Evolutionary conservation across 2,888 invertebrate genomes (phyloP).

Genomic region (Rapana venosa): DNA sequence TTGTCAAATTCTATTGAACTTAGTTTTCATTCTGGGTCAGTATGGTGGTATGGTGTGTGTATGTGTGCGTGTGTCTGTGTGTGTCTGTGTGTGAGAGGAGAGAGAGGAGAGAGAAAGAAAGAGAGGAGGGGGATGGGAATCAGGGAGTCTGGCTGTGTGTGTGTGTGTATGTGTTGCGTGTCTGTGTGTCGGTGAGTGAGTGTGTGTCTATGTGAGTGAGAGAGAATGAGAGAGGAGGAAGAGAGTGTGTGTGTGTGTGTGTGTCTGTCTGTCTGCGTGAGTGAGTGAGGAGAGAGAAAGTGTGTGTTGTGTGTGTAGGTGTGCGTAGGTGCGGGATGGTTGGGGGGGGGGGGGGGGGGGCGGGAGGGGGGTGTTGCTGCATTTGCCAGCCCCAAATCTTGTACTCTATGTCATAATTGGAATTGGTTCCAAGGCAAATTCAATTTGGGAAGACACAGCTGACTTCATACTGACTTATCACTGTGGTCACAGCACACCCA

Average conservation of each 20-base stretch:
- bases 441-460: no score
- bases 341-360: no score
- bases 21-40: no score
- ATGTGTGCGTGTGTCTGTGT: background rate
- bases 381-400: no score
- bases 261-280: background rate
- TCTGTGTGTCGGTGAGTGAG: background rate
- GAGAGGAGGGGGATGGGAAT: constrained; percentile 4
- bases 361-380: no score
- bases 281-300: no score
- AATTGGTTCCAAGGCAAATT: no score
- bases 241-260: background rate
- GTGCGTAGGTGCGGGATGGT: background rate
- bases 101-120: background rate
- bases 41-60: background rate
- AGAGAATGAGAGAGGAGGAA: background rate
- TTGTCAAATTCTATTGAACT: no score
- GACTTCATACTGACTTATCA: no score
- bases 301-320: no score
- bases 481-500: no score
- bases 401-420: no score
- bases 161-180: constrained; percentile 23
- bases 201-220: background rate
- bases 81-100: background rate
- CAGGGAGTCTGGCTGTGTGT: constrained; percentile 17